These are phyloP conservation scores for Seira musarum DNA, from an alignment of 2,888 invertebrate genomes.

Conservation along the genomic window DNA sequence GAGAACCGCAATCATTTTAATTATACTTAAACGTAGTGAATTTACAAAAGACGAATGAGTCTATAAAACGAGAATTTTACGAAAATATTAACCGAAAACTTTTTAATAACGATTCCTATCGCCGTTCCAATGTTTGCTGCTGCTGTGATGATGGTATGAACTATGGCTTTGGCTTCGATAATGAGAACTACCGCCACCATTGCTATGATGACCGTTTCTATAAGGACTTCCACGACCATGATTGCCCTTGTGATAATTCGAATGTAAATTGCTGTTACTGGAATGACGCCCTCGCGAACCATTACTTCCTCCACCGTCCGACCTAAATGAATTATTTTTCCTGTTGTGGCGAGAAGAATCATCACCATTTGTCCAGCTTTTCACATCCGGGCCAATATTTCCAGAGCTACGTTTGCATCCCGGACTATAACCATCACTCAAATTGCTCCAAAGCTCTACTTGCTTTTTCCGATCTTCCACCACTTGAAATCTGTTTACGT, in stretches of 20 bases:
- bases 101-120: conserved; percentile 27
- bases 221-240: conserved; percentile 44
- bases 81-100: conserved; percentile 12
- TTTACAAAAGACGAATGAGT: conserved; percentile 9
- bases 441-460: conserved; percentile 41
- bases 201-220: conserved; percentile 43
- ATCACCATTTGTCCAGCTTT: conserved; percentile 36
- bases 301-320: conserved; percentile 25
- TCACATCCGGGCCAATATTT: not conserved
- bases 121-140: conserved; percentile 49
- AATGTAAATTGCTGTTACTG: conserved; percentile 23
- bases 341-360: conserved; percentile 5
- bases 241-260: conserved; percentile 27
- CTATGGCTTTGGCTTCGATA: conserved; percentile 45
- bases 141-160: conserved; percentile 37
- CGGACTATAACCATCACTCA: conserved; percentile 31
- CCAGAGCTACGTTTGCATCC: conserved; percentile 28
- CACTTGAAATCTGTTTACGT: conserved; percentile 53
- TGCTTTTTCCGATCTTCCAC: conserved; percentile 52
- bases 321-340: conserved; percentile 20
- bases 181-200: conserved; percentile 29
- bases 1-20: not conserved
- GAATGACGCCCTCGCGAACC: conserved; percentile 46
- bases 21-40: not conserved
- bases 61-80: not conserved